Conservation (phyloP, 2,113 vertebrate genomes). For the Lutjanus erythropterus region DNA sequence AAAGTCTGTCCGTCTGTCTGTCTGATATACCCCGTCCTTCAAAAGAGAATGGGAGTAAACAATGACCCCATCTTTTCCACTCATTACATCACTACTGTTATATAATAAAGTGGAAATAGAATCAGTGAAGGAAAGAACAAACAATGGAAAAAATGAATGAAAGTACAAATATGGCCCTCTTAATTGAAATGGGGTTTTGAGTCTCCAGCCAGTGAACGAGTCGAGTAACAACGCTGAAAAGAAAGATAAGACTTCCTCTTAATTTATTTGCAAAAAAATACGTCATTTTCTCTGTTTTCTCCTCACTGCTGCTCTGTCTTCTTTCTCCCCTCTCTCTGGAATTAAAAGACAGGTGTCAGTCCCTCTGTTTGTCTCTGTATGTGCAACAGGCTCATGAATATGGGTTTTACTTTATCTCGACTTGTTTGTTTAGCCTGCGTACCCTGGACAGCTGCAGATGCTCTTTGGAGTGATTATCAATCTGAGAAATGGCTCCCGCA, state of each 20-base stretch:
- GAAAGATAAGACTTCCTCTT: neutral
- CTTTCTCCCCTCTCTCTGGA: neutral
- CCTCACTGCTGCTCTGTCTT: neutral
- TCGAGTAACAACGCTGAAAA: conserved; percentile 7
- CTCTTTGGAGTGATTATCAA: conserved; percentile 64
- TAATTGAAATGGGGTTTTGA: conserved; percentile 48
- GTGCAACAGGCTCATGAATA: conserved; percentile 38
- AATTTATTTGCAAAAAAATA: conserved; percentile 17
- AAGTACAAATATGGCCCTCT: conserved; percentile 8
- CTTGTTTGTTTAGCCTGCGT: conserved; percentile 59
- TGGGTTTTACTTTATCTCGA: conserved; percentile 24
- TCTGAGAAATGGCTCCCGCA: conserved; percentile 42
- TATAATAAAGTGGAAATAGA: conserved; percentile 26
- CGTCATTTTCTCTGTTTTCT: conserved; percentile 11
- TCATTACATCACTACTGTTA: neutral
- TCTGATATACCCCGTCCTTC: neutral
- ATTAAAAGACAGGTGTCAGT: conserved; percentile 45
- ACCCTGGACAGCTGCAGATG: conserved; percentile 53
- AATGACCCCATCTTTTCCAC: conserved; percentile 26
- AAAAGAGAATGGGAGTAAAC: neutral
- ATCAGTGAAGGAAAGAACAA: conserved; percentile 8
- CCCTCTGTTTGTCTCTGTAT: conserved; percentile 3
- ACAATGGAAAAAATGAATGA: conserved; percentile 33
- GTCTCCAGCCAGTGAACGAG: conserved; percentile 18
- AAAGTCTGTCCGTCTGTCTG: neutral